phyloP scores from a whole-genome alignment of 2,113 vertebrate species.

The Calidris pugnax region DNA sequence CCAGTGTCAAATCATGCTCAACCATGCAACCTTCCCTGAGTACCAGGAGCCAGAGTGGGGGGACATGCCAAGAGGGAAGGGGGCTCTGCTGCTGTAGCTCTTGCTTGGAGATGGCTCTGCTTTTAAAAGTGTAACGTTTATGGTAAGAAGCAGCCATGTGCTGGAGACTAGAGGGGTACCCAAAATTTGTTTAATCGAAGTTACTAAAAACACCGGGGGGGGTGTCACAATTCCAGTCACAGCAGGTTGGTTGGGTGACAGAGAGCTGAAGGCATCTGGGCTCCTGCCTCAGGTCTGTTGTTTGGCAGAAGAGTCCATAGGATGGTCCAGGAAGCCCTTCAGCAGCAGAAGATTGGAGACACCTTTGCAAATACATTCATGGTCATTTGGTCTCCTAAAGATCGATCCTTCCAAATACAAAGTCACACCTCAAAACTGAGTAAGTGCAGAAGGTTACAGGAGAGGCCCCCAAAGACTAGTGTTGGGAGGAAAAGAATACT shows the following conservation, averaged over 20 bases:
- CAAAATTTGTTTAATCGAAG: not conserved
- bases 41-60: accelerated
- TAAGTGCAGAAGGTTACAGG: not conserved
- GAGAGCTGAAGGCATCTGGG: not conserved
- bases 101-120: not conserved
- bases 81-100: not conserved
- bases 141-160: not conserved
- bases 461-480: not conserved
- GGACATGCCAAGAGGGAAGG: not conserved
- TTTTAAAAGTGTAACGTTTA: not conserved
- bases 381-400: not conserved
- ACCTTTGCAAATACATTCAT: not conserved
- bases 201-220: not conserved
- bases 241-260: not conserved
- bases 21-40: not conserved
- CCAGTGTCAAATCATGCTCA: not conserved
- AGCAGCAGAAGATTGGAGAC: not conserved
- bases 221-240: not conserved
- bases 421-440: not conserved
- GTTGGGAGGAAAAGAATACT: not conserved
- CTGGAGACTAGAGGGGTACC: not conserved
- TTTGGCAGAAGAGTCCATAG: not conserved
- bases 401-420: not conserved
- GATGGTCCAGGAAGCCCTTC: not conserved
- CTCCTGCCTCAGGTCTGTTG: not conserved